Percentiles rank a stretch among this genome's conserved stretches.
Conservation (phyloP, 2,888 invertebrate species). For the Malthinus flaveolus region DNA sequence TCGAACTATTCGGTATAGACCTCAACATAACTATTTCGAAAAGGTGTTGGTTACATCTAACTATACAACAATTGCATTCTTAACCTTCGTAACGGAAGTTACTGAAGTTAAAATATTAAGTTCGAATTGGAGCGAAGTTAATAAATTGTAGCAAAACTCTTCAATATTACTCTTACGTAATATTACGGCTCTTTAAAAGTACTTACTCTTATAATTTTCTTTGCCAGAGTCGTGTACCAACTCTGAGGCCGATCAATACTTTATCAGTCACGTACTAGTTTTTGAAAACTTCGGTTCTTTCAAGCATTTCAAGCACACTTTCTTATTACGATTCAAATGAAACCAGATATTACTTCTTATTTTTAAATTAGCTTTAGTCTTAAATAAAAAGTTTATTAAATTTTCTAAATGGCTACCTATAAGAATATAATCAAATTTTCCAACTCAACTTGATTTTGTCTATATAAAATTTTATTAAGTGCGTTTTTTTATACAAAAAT, state of each 20-base stretch:
- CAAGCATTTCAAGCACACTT: background rate
- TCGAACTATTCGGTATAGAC: background rate
- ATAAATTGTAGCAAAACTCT: too few relatives aligned
- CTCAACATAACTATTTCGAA: constrained; percentile 1
- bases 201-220: too few relatives aligned
- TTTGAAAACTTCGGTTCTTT: background rate
- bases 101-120: too few relatives aligned
- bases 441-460: constrained; percentile 11
- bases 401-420: too few relatives aligned
- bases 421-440: constrained; percentile 10
- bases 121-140: too few relatives aligned
- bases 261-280: background rate
- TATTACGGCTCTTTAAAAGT: too few relatives aligned
- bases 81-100: background rate
- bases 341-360: too few relatives aligned
- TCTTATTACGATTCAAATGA: too few relatives aligned
- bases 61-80: constrained; percentile 4
- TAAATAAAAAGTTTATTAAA: too few relatives aligned
- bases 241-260: background rate
- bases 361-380: too few relatives aligned
- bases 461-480: constrained; percentile 19
- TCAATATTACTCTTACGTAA: too few relatives aligned
- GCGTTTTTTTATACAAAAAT: background rate
- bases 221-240: too few relatives aligned
- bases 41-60: constrained; percentile 3